Evolutionary conservation across 2,113 vertebrate species (phyloP).

Genomic region (Psophia crepitans): DNA sequence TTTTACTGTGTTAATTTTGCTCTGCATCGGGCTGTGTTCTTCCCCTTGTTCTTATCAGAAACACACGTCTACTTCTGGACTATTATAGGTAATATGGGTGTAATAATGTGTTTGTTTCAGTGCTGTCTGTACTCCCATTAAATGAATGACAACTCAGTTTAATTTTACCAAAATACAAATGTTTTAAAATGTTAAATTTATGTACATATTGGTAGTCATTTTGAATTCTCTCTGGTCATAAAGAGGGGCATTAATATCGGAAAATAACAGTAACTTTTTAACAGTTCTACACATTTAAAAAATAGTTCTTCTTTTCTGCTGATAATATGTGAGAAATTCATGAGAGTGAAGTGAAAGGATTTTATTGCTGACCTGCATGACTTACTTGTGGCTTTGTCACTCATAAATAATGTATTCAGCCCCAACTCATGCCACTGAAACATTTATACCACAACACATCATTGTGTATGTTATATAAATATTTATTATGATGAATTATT

Average conservation of each 20-base stretch:
- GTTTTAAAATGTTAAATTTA: neutral
- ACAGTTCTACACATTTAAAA: neutral
- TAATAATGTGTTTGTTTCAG: neutral
- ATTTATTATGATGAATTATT: constrained; percentile 74
- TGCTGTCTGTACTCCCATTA: neutral
- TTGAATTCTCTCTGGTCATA: neutral
- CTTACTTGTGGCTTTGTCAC: constrained; percentile 51
- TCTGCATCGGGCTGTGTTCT: neutral
- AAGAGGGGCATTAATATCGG: neutral
- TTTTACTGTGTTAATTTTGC: neutral
- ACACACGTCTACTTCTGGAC: neutral
- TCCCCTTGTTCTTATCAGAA: neutral
- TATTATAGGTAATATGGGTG: neutral
- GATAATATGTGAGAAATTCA: neutral
- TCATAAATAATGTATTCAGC: constrained; percentile 65
- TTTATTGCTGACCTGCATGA: constrained; percentile 57
- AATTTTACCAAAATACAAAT: neutral
- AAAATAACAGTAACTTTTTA: neutral
- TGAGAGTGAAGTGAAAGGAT: constrained; percentile 9
- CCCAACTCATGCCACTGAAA: constrained; percentile 61
- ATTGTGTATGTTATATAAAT: constrained; percentile 71
- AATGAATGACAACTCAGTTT: neutral
- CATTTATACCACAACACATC: constrained; percentile 64
- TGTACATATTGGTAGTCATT: rapidly evolving
- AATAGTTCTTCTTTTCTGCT: neutral